These are phyloP conservation scores for Leptocoma aspasia DNA, from an alignment of 2,113 vertebrate genomes.

Conservation along the genomic window DNA sequence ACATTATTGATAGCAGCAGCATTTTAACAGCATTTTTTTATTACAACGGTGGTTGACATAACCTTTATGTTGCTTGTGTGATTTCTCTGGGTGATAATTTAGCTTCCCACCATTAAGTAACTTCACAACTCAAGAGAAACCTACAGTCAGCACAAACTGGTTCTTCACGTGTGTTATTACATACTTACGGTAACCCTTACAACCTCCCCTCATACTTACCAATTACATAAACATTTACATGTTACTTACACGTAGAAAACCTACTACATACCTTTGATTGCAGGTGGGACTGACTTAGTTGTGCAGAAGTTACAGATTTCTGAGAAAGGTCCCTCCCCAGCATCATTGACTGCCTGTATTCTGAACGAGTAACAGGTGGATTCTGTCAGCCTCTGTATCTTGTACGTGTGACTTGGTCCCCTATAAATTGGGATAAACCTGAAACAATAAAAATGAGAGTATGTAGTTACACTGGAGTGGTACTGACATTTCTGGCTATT, in stretches of 20 bases:
- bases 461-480: not conserved
- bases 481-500: not conserved
- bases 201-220: not conserved
- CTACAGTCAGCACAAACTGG: not conserved
- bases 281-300: slow-evolving; percentile 91
- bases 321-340: slow-evolving; percentile 93
- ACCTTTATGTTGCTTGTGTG: not conserved
- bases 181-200: not conserved
- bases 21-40: not conserved
- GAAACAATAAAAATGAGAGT: not conserved
- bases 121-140: not conserved
- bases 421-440: slow-evolving; percentile 95
- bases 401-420: slow-evolving; percentile 97
- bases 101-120: not conserved
- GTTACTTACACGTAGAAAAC: accelerated
- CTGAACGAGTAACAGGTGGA: slow-evolving; percentile 91
- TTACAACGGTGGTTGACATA: not conserved
- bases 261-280: slow-evolving; percentile 85
- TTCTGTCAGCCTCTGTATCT: slow-evolving; percentile 91
- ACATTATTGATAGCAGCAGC: not conserved
- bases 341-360: slow-evolving; percentile 92
- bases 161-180: not conserved
- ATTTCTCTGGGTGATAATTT: not conserved
- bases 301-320: slow-evolving; percentile 90
- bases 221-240: not conserved